A percentile compares a stretch with the other conserved stretches of the same genome.
These are phyloP conservation scores for Druceiella hillmani DNA, from an alignment of 2,888 invertebrate genomes.

Conservation along the genomic window DNA sequence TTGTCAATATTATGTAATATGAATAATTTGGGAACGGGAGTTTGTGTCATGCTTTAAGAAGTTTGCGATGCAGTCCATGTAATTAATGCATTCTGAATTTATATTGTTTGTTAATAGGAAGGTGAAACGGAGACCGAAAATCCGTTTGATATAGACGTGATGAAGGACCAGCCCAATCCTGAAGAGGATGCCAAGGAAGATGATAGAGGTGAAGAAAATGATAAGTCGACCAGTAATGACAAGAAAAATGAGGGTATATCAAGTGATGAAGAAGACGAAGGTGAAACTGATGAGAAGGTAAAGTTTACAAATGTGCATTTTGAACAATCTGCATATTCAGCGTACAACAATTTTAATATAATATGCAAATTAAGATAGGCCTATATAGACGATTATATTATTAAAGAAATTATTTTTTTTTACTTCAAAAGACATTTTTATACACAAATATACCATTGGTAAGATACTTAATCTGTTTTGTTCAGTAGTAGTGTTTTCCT, in stretches of 20 bases:
- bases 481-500: too few species aligned
- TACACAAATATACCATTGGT: too few species aligned
- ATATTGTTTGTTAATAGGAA: constrained; percentile 31
- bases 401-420: too few species aligned
- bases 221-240: constrained; percentile 29
- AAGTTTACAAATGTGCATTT: constrained; percentile 5
- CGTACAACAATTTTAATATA: constrained; percentile 23
- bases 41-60: too few species aligned
- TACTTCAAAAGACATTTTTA: too few species aligned
- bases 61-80: too few species aligned
- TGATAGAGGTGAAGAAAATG: constrained; percentile 34
- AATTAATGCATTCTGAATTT: too few species aligned
- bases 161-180: constrained; percentile 55
- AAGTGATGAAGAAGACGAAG: constrained; percentile 38
- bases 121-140: constrained; percentile 64
- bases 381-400: too few species aligned
- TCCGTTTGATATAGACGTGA: constrained; percentile 80
- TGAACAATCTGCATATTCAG: constrained; percentile 9
- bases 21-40: too few species aligned
- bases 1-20: too few species aligned
- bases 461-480: too few species aligned
- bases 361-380: constrained; percentile 32
- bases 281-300: constrained; percentile 32
- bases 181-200: constrained; percentile 36
- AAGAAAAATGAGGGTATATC: constrained; percentile 41